Evolutionary conservation across 2,797 vertebrate species (phyloP), one percentile per base, ranked within the genome.

Genomic region (Rhinatrema bivittatum): DNA sequence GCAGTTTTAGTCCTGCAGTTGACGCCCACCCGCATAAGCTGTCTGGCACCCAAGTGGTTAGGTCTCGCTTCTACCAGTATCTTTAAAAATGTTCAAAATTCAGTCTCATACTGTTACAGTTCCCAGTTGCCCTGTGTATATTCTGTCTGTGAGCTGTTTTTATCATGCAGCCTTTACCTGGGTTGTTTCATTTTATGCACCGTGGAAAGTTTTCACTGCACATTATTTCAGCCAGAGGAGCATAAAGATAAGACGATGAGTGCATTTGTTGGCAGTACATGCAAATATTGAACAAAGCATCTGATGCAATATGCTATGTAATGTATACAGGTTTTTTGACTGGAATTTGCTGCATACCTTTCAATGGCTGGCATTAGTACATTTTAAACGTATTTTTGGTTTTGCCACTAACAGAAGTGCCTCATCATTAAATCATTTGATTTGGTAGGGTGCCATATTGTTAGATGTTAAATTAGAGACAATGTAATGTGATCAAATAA

Each of bases 351-450:
- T 31, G 56, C 60, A 50, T 61, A 61, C 50, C 56, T 69, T 40
- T 65, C 54, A 23, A 52, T 43, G 32, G 62, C 72, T 79, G 75
- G 55, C 63, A 60, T 76, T 80, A 62, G 63, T 60, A 52, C 80
- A 69, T 69, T 72, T 76, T 79, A 63, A 75, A 76, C 66, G 76
- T 68, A 71, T 75, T 61, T 81, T 77, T 80, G 68, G 76, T 85
- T 88, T 79, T 74, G 84, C 87, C 83, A 81, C 76, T 85, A 86
- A 87, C 82, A 81, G 76, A 91, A 97, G 95, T 97, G 94, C 93
- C 93, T 97, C 83, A 83, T 88, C 79, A 79, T 81, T 71, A 85
- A 86, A 79, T 76, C 81, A 81, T 83, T 85, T 76, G 76, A 67
- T 81, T 78, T 80, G 62, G 78, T 84, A 85, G 90, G 85, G 91